Evolutionary conservation across 2,888 invertebrate genomes (phyloP), one percentile per base, ranked within the genome.

Genomic region (Thymelicus acteon): DNA sequence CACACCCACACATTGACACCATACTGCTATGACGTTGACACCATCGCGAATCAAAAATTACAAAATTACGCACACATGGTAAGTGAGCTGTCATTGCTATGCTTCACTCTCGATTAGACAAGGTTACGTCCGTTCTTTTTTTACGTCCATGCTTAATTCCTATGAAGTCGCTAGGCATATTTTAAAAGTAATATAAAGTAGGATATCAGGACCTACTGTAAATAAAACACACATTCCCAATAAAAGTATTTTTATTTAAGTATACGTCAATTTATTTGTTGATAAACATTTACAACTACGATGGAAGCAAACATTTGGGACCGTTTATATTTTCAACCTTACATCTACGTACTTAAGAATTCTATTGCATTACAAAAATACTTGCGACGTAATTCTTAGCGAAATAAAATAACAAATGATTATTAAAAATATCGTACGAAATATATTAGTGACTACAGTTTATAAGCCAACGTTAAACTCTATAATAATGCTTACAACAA

Each of bases 271-370:
- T 81, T 86, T 88, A 77, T 80, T 78, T 86, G 89, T 79, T 78
- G 85, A 60, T 90, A 89, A 85, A 88, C 84, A 86, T 87, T 89
- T 91, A 91, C 83, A 88, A 84, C 86, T 83, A 83, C 80, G 75
- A 85, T 92, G 92, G 92, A 93, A 93, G 92, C 92, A 88, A 88
- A 82, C 79, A 82, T 90, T 90, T 87, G 90, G 91, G 90, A 89
- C 90, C 84, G 69, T 66, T 52, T 65, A 31, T 60, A 48, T 48
- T 62, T 58, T 48, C 19, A 62, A 71, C 67, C 77, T 79, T 77
- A 77, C 39, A 71, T 74, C 74, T 60, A 74, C 72, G 24, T 68
- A 77, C 77, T 72, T 75, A 77, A 74, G 75, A 76, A 75, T 81
- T 80, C 75, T 79, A 78, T 74, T 79, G 72, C 63, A 77, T 63